Evolutionary conservation across 2,113 vertebrate species (phyloP).

Genomic region (Delphinus delphis): DNA sequence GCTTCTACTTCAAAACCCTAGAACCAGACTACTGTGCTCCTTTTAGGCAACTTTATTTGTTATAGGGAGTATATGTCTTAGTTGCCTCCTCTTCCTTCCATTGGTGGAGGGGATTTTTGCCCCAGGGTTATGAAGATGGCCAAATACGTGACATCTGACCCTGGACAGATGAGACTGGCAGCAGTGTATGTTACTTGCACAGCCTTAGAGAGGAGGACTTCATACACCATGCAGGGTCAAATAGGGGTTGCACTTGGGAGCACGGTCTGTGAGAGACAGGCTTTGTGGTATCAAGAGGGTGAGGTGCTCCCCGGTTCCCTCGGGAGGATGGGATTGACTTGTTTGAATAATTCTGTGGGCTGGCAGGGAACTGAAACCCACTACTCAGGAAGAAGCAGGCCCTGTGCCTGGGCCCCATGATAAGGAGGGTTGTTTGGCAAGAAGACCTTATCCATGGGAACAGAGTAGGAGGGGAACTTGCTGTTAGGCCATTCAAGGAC

Average conservation of each 20-base stretch:
- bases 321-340: no score
- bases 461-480: not conserved
- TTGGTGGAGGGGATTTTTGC: not conserved
- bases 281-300: not conserved
- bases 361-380: not conserved
- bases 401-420: not conserved
- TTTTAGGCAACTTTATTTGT: not conserved
- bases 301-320: not conserved
- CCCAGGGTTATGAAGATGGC: not conserved
- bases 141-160: not conserved
- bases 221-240: fast-evolving
- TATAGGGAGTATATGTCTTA: not conserved
- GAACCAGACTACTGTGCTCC: not conserved
- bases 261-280: not conserved
- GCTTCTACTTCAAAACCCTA: not conserved
- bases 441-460: not conserved
- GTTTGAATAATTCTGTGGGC: not conserved
- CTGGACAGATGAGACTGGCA: not conserved
- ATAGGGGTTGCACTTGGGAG: not conserved
- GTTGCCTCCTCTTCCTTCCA: not conserved
- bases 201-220: not conserved
- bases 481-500: not conserved
- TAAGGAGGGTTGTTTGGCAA: not conserved
- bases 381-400: not conserved
- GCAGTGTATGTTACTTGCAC: not conserved